Percentiles rank a stretch among this genome's conserved stretches.
Conservation (phyloP, 2,797 vertebrate genomes). For the Phyllotis vaccarum region DNA sequence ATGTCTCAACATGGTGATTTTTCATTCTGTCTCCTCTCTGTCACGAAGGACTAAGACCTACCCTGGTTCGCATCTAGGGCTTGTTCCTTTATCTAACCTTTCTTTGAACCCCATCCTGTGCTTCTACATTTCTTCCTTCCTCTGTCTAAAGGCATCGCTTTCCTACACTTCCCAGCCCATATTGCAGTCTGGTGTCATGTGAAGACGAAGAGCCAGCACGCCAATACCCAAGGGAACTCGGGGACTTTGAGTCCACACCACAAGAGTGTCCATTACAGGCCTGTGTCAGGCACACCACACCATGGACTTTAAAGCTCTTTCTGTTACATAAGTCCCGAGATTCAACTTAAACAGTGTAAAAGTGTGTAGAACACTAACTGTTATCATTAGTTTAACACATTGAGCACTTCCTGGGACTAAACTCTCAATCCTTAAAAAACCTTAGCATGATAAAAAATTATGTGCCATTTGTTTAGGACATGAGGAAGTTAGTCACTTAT, state of each 20-base stretch:
- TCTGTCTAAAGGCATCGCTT: neutral
- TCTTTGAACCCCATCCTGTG: neutral
- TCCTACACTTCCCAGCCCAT: neutral
- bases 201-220: neutral
- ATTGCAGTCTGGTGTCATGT: neutral
- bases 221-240: neutral
- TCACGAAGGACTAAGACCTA: too few species aligned
- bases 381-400: neutral
- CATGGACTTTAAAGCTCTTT: neutral
- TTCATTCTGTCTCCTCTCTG: neutral
- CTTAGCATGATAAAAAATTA: neutral
- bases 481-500: neutral
- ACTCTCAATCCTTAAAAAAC: constrained; percentile 7
- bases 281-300: neutral
- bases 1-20: neutral
- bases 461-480: neutral
- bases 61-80: neutral
- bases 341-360: neutral
- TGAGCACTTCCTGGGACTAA: neutral
- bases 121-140: neutral
- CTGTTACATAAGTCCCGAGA: neutral
- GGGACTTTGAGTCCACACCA: neutral
- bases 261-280: neutral
- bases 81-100: neutral
- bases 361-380: neutral